These are phyloP conservation scores for Antechinus stuartii DNA, from an alignment of 2,113 vertebrate genomes.

Conservation along the genomic window DNA sequence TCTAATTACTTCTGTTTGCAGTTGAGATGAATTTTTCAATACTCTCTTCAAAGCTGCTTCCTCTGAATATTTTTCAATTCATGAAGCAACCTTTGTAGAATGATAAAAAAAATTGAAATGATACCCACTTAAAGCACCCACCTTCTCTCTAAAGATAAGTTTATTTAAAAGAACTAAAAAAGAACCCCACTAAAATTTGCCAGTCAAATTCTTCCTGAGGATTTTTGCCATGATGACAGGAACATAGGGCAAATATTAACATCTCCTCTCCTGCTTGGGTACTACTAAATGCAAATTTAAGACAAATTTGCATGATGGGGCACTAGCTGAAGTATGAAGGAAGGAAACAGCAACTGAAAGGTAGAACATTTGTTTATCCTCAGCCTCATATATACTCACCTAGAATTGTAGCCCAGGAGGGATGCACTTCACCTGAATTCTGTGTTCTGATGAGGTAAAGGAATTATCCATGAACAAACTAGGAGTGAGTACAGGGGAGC, in stretches of 20 bases:
- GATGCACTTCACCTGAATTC: background rate
- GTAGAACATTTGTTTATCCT: background rate
- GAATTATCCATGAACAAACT: background rate
- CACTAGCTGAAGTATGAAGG: background rate
- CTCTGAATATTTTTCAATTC: slow-evolving; percentile 78
- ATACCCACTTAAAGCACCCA: slow-evolving; percentile 61
- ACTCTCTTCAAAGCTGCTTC: slow-evolving; percentile 81
- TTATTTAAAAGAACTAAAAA: slow-evolving; percentile 20
- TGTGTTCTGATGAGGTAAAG: background rate
- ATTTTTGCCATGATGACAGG: background rate
- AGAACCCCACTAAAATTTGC: slow-evolving; percentile 12
- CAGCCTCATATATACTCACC: background rate
- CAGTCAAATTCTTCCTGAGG: background rate
- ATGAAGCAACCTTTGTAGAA: slow-evolving; percentile 71
- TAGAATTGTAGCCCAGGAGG: background rate
- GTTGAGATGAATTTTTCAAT: slow-evolving; percentile 78
- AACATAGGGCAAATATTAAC: background rate
- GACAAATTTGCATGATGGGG: background rate
- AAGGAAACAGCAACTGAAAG: background rate
- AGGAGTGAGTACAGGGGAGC: background rate
- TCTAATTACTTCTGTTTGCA: slow-evolving; percentile 83
- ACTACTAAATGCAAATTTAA: background rate
- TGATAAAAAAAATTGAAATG: slow-evolving; percentile 72
- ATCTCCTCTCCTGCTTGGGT: background rate
- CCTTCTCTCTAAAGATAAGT: slow-evolving; percentile 46